Evolutionary conservation across 92 coral and sea anemone species (phyloP).

Genomic region (Pocillopora meandrina): DNA sequence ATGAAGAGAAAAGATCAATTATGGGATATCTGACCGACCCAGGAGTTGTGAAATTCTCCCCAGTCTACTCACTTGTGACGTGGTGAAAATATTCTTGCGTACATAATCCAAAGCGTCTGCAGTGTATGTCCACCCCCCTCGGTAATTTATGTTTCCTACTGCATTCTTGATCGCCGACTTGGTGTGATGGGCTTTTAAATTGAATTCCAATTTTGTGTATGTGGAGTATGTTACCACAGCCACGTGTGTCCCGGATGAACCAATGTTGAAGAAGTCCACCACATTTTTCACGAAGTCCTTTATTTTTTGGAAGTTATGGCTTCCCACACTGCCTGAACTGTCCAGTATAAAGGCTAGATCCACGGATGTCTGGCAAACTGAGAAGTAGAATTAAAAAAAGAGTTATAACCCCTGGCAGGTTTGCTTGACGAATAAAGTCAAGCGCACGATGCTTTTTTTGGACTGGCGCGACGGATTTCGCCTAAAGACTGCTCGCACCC

Average conservation of each 20-base stretch:
- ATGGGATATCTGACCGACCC: too few species aligned
- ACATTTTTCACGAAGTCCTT: constrained; percentile 85
- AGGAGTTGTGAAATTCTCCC: neutral
- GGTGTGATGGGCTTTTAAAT: constrained; percentile 58
- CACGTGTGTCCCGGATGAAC: constrained; percentile 81
- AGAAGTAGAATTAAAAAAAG: neutral
- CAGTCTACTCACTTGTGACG: constrained; percentile 27
- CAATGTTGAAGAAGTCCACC: constrained; percentile 93
- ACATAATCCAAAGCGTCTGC: constrained; percentile 76
- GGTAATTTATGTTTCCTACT: constrained; percentile 58
- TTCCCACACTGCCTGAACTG: constrained; percentile 87
- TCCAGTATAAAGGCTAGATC: constrained; percentile 92
- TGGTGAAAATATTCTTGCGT: constrained; percentile 46
- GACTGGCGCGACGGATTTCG: too few species aligned
- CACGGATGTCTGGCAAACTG: constrained; percentile 98
- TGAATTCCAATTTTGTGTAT: constrained; percentile 54
- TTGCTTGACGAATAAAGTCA: too few species aligned
- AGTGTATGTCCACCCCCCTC: constrained; percentile 85
- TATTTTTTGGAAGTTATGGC: constrained; percentile 62
- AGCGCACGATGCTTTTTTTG: too few species aligned
- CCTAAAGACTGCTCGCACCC: too few species aligned
- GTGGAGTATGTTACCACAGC: constrained; percentile 82
- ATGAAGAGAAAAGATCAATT: too few species aligned
- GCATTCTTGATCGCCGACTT: constrained; percentile 74
- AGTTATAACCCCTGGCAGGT: neutral